These are phyloP conservation scores for Semaprochilodus insignis DNA, from an alignment of 2,797 vertebrate genomes.

Conservation along the genomic window DNA sequence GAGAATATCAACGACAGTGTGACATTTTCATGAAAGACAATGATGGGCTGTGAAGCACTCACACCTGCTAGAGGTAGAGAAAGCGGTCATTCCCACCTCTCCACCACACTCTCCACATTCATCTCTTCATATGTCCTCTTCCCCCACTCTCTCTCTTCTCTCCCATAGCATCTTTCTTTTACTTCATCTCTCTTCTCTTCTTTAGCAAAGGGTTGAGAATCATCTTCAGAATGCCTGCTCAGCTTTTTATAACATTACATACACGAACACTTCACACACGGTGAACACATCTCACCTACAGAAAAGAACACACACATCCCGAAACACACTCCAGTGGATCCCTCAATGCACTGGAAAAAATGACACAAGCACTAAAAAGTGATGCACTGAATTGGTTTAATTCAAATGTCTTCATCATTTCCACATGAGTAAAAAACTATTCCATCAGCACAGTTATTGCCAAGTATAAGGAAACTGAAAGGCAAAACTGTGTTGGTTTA, in stretches of 20 bases:
- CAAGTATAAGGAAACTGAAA: no score
- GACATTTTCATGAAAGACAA: constrained; percentile 82
- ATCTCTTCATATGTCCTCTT: not conserved
- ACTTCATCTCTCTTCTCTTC: not conserved
- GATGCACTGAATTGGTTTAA: no score
- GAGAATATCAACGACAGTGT: constrained; percentile 80
- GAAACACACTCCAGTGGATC: not conserved
- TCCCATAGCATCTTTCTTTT: not conserved
- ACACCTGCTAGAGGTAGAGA: not conserved
- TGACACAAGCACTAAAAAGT: no score
- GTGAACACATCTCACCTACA: not conserved
- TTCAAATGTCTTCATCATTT: no score
- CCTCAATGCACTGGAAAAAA: no score
- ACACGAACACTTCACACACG: not conserved
- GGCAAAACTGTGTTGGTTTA: no score
- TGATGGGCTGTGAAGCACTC: constrained; percentile 64
- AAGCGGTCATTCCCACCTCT: not conserved
- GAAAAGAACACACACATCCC: not conserved
- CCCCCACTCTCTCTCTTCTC: not conserved
- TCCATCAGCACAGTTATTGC: no score
- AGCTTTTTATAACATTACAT: not conserved
- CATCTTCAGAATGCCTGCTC: not conserved
- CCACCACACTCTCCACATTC: not conserved
- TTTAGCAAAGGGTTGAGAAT: not conserved
- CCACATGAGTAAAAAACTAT: no score